Evolutionary conservation across 2,797 vertebrate genomes (phyloP).

Genomic region (Sebastes trivittatus): DNA sequence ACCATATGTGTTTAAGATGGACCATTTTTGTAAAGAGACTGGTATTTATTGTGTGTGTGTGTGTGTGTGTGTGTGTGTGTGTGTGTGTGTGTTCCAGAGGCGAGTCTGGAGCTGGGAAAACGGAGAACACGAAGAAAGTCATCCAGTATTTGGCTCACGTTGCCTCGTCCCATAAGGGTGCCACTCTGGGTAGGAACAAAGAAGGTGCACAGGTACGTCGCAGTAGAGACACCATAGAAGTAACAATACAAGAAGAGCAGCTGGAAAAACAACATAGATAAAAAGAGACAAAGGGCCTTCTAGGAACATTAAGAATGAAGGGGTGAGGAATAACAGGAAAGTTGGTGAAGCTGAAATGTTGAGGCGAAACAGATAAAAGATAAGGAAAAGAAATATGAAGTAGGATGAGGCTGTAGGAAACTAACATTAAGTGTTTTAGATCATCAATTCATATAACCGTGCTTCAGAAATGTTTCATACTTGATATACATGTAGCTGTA

Average conservation of each 20-base stretch:
- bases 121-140: constrained; percentile 95
- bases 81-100: constrained; percentile 81
- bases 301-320: neutral
- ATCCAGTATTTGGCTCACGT: constrained; percentile 94
- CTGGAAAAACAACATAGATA: neutral
- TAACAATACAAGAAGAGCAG: neutral
- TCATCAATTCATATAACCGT: too few species aligned
- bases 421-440: neutral
- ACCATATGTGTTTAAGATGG: constrained; percentile 34
- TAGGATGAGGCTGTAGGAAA: neutral
- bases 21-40: neutral
- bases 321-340: neutral
- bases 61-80: constrained; percentile 54
- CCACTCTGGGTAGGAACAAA: constrained; percentile 81
- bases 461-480: too few species aligned
- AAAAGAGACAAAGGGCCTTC: neutral
- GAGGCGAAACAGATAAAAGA: neutral
- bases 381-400: neutral
- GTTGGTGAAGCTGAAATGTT: neutral
- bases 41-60: constrained; percentile 32
- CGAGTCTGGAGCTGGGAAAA: constrained; percentile 94
- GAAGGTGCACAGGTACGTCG: constrained; percentile 75
- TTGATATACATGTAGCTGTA: too few species aligned
- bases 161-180: constrained; percentile 90
- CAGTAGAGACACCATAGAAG: neutral